These are phyloP conservation scores for Brenthis ino DNA, from an alignment of 2,888 invertebrate genomes.

Conservation along the genomic window DNA sequence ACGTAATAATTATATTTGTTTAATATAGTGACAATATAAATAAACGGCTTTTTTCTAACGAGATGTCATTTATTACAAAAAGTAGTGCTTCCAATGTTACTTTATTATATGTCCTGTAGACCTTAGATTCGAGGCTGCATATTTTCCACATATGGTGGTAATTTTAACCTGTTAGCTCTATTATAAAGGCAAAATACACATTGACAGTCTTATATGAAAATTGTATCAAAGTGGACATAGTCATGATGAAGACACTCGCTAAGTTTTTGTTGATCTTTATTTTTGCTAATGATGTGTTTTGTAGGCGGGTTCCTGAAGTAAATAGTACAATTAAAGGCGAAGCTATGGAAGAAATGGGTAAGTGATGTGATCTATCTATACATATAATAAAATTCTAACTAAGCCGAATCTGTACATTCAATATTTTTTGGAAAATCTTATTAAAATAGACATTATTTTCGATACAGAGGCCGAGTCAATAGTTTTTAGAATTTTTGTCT, in stretches of 20 bases:
- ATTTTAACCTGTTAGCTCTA: slow-evolving; percentile 48
- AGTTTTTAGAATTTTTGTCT: too few relatives aligned
- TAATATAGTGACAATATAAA: not conserved
- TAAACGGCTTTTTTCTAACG: not conserved
- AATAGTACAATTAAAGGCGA: slow-evolving; percentile 47
- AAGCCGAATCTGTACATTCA: too few relatives aligned
- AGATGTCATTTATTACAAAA: slow-evolving; percentile 4
- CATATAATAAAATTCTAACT: too few relatives aligned
- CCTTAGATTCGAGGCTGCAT: slow-evolving; percentile 51
- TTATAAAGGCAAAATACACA: slow-evolving; percentile 64
- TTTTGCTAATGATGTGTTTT: slow-evolving; percentile 47
- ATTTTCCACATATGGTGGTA: slow-evolving; percentile 60
- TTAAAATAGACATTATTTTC: too few relatives aligned
- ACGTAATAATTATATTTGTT: too few relatives aligned
- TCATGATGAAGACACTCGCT: slow-evolving; percentile 49
- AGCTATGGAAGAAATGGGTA: slow-evolving; percentile 48
- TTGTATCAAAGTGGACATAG: slow-evolving; percentile 44
- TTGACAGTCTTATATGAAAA: slow-evolving; percentile 56
- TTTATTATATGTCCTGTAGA: slow-evolving; percentile 44
- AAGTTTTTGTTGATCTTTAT: slow-evolving; percentile 52
- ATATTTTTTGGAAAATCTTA: too few relatives aligned
- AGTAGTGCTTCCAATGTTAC: slow-evolving; percentile 29
- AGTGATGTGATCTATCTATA: slow-evolving; percentile 21
- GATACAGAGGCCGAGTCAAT: too few relatives aligned
- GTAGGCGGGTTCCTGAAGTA: slow-evolving; percentile 49